These are phyloP conservation scores for Eulemur macaco DNA, from an alignment of 2,113 vertebrate species.

Conservation along the genomic window DNA sequence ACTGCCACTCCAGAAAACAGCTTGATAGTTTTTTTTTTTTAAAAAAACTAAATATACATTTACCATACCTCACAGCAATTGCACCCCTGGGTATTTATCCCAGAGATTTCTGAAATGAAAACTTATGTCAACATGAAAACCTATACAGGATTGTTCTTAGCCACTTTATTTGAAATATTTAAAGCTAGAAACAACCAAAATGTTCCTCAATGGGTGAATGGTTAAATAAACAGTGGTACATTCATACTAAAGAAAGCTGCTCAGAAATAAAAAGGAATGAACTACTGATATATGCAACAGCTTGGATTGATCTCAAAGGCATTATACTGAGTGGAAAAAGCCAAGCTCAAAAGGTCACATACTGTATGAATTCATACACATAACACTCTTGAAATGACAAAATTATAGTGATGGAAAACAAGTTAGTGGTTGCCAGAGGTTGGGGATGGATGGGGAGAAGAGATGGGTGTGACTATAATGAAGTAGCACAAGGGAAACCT, in stretches of 20 bases:
- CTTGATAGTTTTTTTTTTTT: background rate
- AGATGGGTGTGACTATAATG: background rate
- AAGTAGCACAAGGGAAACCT: background rate
- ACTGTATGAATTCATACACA: background rate
- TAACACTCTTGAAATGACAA: background rate
- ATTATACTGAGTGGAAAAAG: background rate
- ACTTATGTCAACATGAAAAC: background rate
- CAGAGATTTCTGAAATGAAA: background rate
- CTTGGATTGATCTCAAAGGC: background rate
- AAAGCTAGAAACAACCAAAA: background rate
- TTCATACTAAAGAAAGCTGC: background rate
- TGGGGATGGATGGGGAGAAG: background rate
- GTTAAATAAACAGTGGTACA: background rate
- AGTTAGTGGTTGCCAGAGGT: background rate
- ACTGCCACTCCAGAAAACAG: background rate
- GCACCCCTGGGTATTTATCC: background rate
- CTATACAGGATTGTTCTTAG: background rate
- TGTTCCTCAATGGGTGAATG: background rate
- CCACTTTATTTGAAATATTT: background rate
- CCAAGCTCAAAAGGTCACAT: background rate
- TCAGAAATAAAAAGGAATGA: background rate
- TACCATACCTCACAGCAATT: background rate
- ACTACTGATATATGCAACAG: background rate
- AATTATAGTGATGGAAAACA: background rate
- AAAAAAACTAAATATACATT: background rate